These are phyloP conservation scores for Ptychobarbus kaznakovi DNA, from an alignment of 2,797 vertebrate species.

Conservation along the genomic window DNA sequence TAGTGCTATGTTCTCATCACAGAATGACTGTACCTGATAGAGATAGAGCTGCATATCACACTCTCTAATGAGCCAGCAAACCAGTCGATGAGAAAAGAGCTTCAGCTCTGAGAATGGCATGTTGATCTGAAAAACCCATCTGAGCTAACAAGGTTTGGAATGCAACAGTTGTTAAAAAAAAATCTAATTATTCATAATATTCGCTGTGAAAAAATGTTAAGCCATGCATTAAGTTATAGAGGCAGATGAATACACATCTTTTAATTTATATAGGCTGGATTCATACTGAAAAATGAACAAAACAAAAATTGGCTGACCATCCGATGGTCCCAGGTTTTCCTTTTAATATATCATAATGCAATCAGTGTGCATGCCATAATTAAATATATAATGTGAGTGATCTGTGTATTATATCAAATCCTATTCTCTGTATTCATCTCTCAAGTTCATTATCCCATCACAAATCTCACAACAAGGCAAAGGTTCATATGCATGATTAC, in stretches of 20 bases:
- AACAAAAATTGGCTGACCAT: neutral
- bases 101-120: conserved; percentile 11
- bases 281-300: neutral
- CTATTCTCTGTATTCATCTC: conserved; percentile 2
- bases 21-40: conserved; percentile 48
- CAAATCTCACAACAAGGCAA: neutral
- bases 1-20: conserved; percentile 49
- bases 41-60: conserved; percentile 44
- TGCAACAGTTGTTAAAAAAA: neutral
- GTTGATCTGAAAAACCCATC: conserved; percentile 2
- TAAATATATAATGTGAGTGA: conserved; percentile 22
- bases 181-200: neutral
- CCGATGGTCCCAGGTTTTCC: neutral
- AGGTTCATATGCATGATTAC: conserved; percentile 42
- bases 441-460: neutral
- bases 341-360: conserved; percentile 37
- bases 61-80: conserved; percentile 39
- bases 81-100: conserved; percentile 23
- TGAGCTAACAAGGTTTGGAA: neutral
- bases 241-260: neutral
- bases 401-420: conserved; percentile 8
- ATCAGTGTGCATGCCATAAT: conserved; percentile 4
- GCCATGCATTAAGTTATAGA: neutral
- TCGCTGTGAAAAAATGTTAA: neutral
- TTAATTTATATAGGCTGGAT: neutral